phyloP scores from a whole-genome alignment of 1,140 invertebrate genomes.

The Augochlora pura region DNA sequence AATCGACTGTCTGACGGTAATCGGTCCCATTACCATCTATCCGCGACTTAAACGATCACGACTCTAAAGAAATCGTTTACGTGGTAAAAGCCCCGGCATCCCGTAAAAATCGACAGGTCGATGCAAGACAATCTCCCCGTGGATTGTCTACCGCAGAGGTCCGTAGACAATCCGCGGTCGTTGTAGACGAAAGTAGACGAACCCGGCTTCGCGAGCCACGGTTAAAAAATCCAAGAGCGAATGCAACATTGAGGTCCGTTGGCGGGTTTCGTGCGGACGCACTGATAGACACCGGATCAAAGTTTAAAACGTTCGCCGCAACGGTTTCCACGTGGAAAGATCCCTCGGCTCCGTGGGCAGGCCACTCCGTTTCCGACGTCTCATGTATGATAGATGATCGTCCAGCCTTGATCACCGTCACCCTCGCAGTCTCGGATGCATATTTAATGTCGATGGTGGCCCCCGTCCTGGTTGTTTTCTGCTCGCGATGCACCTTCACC shows the following conservation, averaged over 20 bases:
- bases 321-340: constrained; percentile 13
- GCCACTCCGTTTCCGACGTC: constrained; percentile 10
- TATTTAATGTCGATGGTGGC: constrained; percentile 50
- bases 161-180: neutral
- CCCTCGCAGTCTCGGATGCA: constrained; percentile 53
- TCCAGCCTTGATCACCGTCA: constrained; percentile 60
- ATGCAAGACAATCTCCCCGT: too few relatives aligned
- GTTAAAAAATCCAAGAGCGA: neutral
- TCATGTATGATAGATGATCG: constrained; percentile 48
- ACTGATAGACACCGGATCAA: constrained; percentile 5
- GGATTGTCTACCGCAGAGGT: too few relatives aligned
- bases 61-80: too few relatives aligned
- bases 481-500: constrained; percentile 37
- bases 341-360: constrained; percentile 4
- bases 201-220: neutral
- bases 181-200: neutral
- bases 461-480: constrained; percentile 45
- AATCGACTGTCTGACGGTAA: too few relatives aligned
- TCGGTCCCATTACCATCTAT: too few relatives aligned
- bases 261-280: neutral
- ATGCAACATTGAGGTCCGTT: constrained; percentile 2
- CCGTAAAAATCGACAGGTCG: too few relatives aligned
- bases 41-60: too few relatives aligned
- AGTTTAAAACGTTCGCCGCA: constrained; percentile 14
- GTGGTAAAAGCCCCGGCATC: too few relatives aligned